Percentiles rank a stretch among this genome's conserved stretches.
Evolutionary conservation across 2,888 invertebrate species (phyloP).

Genomic region (Calliopum simillimum): DNA sequence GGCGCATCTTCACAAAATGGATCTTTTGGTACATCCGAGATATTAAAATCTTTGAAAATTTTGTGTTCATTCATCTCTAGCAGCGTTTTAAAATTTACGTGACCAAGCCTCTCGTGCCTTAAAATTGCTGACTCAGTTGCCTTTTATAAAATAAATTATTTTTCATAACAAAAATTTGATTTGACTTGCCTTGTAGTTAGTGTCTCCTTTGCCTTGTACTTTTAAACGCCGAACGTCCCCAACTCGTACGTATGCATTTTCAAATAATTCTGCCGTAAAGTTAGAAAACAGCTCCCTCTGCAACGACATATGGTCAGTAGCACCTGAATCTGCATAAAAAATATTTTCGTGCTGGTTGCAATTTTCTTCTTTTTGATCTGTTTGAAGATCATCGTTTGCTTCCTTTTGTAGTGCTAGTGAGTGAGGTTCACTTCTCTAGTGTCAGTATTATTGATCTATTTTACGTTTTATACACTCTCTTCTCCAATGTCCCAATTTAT

Average conservation of each 20-base stretch:
- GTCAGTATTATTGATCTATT: slow-evolving; percentile 35
- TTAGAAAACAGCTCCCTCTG: no score
- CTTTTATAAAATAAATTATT: slow-evolving; percentile 42
- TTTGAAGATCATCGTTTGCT: no score
- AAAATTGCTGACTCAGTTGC: slow-evolving; percentile 25
- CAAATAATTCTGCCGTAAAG: no score
- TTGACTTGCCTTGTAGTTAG: no score
- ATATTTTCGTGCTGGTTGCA: slow-evolving; percentile 33
- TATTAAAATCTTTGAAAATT: slow-evolving; percentile 20
- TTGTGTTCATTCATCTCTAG: neutral
- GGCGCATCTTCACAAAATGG: slow-evolving; percentile 1
- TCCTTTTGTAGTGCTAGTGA: slow-evolving; percentile 23
- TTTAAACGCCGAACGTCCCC: no score
- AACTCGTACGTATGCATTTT: no score
- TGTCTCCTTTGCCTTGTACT: no score
- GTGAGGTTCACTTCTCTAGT: slow-evolving; percentile 6
- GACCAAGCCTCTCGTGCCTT: neutral
- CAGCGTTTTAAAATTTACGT: slow-evolving; percentile 1
- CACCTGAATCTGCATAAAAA: slow-evolving; percentile 46
- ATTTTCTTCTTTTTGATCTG: no score
- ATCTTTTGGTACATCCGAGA: no score
- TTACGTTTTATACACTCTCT: slow-evolving; percentile 40
- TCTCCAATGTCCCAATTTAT: slow-evolving; percentile 43
- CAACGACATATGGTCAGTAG: no score
- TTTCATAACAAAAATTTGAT: no score